phyloP scores from a whole-genome alignment of 2,113 vertebrate species.

The Ranitomeya variabilis region DNA sequence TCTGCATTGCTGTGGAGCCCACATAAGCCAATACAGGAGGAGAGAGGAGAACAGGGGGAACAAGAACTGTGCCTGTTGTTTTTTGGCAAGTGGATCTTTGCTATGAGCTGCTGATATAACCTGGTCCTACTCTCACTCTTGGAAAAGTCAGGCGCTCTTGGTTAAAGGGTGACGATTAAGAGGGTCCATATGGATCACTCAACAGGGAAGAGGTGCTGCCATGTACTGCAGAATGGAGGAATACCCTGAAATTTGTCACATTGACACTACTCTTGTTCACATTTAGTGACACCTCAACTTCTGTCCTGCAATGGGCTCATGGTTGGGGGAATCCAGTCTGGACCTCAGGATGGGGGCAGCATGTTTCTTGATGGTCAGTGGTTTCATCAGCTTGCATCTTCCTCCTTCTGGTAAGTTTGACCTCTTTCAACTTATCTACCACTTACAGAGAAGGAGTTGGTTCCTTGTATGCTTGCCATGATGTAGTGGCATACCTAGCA shows the following conservation, averaged over 20 bases:
- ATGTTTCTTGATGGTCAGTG: conserved; percentile 56
- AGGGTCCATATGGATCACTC: conserved; percentile 42
- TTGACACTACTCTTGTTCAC: conserved; percentile 26
- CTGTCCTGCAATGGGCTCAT: conserved; percentile 57
- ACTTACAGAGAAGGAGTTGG: conserved; percentile 1
- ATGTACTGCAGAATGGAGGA: conserved; percentile 56
- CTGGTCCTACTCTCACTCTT: neutral
- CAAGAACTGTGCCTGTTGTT: conserved; percentile 5
- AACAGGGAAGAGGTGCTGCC: conserved; percentile 11
- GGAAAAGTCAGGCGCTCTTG: conserved; percentile 35
- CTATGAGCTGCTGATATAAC: conserved; percentile 8
- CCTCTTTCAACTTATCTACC: conserved; percentile 9
- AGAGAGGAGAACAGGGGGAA: conserved; percentile 28
- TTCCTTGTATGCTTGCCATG: neutral
- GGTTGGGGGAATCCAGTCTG: conserved; percentile 51
- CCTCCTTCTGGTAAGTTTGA: conserved; percentile 55
- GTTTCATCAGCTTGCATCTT: conserved; percentile 54
- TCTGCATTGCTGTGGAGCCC: conserved; percentile 57
- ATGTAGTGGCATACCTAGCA: neutral
- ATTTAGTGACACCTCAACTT: conserved; percentile 52
- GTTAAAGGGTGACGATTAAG: neutral
- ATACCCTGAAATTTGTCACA: conserved; percentile 48
- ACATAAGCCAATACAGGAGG: conserved; percentile 41
- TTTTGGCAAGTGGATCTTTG: conserved; percentile 27
- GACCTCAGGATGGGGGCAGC: conserved; percentile 55